These are phyloP conservation scores for Otus scops DNA, from an alignment of 2,797 vertebrate species.

Conservation along the genomic window DNA sequence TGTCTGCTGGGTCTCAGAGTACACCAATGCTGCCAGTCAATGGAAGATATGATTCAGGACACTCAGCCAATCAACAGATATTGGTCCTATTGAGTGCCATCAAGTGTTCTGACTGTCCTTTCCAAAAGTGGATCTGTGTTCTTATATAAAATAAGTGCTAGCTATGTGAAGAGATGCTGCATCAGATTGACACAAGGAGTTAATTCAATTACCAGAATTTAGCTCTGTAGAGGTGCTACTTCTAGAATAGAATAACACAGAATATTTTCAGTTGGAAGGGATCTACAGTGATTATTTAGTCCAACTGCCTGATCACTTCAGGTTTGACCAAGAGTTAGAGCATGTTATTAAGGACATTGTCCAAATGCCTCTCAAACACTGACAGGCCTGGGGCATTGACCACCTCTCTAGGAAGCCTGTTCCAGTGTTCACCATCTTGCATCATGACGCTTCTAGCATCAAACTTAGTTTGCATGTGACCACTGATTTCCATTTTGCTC, in stretches of 20 bases:
- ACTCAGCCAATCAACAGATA: not conserved
- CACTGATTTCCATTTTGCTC: not conserved
- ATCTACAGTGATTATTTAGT: not conserved
- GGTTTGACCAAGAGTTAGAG: not conserved
- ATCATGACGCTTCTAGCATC: not conserved
- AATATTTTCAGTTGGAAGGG: not conserved
- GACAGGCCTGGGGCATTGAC: fast-evolving
- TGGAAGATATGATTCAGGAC: not conserved
- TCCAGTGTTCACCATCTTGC: not conserved
- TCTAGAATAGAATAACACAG: not conserved
- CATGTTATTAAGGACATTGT: not conserved
- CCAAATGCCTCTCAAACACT: not conserved
- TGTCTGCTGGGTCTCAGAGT: not conserved
- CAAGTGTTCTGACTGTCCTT: not conserved
- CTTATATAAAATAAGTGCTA: not conserved
- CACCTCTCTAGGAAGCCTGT: not conserved
- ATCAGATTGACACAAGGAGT: not conserved
- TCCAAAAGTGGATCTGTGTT: not conserved
- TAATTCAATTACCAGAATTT: not conserved
- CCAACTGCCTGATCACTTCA: not conserved
- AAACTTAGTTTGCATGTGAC: not conserved
- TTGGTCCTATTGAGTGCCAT: not conserved
- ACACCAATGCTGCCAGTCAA: not conserved
- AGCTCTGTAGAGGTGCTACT: not conserved
- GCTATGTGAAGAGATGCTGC: not conserved